Evolutionary conservation across 2,113 vertebrate genomes (phyloP), one percentile per base, ranked within the genome.

Genomic region (Hippolais icterina): DNA sequence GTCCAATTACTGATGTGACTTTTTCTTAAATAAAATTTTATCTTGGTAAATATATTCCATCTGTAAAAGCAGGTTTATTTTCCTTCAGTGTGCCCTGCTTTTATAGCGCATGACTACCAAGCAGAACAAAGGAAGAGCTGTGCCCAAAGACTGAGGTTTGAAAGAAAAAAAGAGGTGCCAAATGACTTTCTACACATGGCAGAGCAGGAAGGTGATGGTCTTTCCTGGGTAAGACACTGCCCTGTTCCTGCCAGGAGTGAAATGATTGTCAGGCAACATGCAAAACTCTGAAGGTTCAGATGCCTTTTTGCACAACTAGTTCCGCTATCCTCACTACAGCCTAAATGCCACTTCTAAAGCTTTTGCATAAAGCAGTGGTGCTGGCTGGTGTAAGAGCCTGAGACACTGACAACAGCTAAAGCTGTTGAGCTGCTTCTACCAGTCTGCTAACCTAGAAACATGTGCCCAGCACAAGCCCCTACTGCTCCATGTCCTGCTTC

Each of bases 11-110:
- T 64, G 44, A 44, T 88, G 50, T 86, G 79, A 63, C 46, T 63
- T 85, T 72, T 86, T 74, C 77, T 88, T 54, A 76, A 89, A 94
- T 81, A 83, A 94, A 94, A 80, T 56, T 75, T 72, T 61, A 78
- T 53, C 12, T 61, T 69, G 9, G 29, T 88, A 80, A 93, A 90
- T 60, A 86, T 2, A 47, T 33, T 37, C 33, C 11, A 91, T 37
- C 71, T 59, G 74, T 56, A 86, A 88, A 94, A 92, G 61, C 0
- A 2, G 5, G 22, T 85, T 87, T 90, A 70, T 91, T 94, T 90
- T 94, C 50, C 42, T 88, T 59, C 39, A 41, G 42, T 39, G 44
- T 63, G 53, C n/a, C 27, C 42, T 57, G 31, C 28, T 84, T 95
- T 95, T 68, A 59, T 13, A n/a, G 24, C 71, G 53, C 46, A 56